Percentiles rank a stretch among this genome's conserved stretches.
phyloP scores from a whole-genome alignment of 2,113 vertebrate species.

The Euleptes europaea region DNA sequence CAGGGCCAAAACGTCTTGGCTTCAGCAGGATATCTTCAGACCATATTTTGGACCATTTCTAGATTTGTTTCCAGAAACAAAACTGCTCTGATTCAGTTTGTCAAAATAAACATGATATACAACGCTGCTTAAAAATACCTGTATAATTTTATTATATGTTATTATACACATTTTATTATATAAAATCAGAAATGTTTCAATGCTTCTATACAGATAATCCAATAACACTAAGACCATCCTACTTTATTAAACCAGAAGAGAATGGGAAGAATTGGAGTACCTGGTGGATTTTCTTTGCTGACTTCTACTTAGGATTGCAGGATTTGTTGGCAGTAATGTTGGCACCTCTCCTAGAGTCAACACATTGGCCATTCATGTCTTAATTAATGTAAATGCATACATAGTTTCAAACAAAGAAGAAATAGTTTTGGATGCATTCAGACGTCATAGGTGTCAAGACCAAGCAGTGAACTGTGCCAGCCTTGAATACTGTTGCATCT shows the following conservation, averaged over 20 bases:
- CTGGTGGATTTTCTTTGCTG: not conserved
- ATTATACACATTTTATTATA: not conserved
- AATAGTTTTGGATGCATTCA: no score
- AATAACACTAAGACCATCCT: not conserved
- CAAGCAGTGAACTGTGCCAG: not conserved
- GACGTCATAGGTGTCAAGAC: no score
- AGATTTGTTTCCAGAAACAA: not conserved
- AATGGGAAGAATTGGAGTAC: not conserved
- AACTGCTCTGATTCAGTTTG: not conserved
- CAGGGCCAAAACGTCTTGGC: not conserved
- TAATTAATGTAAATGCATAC: not conserved
- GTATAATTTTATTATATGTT: no score
- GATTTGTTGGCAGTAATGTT: not conserved
- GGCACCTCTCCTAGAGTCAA: not conserved
- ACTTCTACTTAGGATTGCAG: not conserved
- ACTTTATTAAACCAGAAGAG: not conserved
- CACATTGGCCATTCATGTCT: not conserved
- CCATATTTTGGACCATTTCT: not conserved
- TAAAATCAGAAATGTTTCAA: not conserved
- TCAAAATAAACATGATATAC: not conserved
- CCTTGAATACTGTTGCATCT: not conserved
- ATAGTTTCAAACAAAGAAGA: not conserved
- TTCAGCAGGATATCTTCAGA: not conserved
- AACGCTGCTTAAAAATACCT: not conserved
- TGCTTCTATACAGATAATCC: not conserved